A percentile compares a stretch with the other conserved stretches of the same genome.
These are phyloP conservation scores for Orientallactaga bullata DNA, from an alignment of 2,113 vertebrate genomes.

Conservation along the genomic window DNA sequence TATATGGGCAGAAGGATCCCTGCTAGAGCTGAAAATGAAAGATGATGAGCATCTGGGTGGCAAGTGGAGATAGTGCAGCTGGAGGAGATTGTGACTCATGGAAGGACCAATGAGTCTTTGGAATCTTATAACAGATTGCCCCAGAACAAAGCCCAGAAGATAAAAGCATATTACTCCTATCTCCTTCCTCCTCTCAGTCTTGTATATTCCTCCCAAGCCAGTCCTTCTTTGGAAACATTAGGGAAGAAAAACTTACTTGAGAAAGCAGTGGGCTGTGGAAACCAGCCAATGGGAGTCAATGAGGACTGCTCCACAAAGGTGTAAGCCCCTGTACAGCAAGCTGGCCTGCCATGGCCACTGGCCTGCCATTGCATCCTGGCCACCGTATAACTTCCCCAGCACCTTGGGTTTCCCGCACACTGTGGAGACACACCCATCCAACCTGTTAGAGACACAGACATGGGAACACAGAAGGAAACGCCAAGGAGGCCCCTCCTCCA, in stretches of 20 bases:
- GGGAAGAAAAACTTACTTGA: conserved; percentile 62
- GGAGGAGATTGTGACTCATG: not conserved
- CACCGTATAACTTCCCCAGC: conserved; percentile 62
- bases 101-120: not conserved
- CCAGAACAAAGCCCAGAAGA: not conserved
- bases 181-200: not conserved
- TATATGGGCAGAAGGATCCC: not conserved
- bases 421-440: not conserved
- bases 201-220: no score
- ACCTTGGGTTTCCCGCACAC: conserved; percentile 51
- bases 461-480: not conserved
- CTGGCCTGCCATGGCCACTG: conserved; percentile 89
- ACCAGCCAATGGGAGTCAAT: conserved; percentile 83
- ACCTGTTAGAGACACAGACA: not conserved
- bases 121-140: not conserved
- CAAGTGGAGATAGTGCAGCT: not conserved
- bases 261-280: conserved; percentile 69
- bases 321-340: conserved; percentile 80
- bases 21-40: not conserved
- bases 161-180: not conserved
- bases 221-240: not conserved
- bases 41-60: not conserved
- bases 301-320: conserved; percentile 89
- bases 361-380: conserved; percentile 54
- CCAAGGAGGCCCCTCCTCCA: not conserved